phyloP scores from a whole-genome alignment of 2,797 vertebrate genomes.

The Apogon hyalosoma region DNA sequence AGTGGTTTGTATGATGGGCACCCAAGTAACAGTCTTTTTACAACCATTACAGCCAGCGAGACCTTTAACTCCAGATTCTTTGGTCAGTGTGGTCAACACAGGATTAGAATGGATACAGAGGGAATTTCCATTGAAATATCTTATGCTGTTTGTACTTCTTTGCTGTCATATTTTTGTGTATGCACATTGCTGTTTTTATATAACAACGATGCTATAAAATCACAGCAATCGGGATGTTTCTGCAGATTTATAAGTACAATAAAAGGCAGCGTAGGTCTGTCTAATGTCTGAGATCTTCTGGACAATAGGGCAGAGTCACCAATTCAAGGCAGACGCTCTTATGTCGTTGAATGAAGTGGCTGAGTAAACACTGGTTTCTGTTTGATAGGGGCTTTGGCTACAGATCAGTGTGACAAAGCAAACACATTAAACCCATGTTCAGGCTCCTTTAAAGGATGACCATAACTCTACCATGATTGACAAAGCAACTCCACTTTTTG shows the following conservation, averaged over 20 bases:
- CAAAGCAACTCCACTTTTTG: background rate
- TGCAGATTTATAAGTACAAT: background rate
- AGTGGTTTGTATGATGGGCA: slow-evolving; percentile 49
- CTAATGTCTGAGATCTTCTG: slow-evolving; percentile 12
- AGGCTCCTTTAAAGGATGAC: slow-evolving; percentile 18
- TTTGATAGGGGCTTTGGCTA: slow-evolving; percentile 62
- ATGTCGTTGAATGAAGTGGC: slow-evolving; percentile 65
- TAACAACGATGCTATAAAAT: slow-evolving; percentile 8
- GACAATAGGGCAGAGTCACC: slow-evolving; percentile 30
- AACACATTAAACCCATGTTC: slow-evolving; percentile 61
- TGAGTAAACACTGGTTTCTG: slow-evolving; percentile 70
- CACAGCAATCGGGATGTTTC: background rate
- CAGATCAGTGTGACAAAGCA: slow-evolving; percentile 77
- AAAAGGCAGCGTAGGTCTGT: slow-evolving; percentile 3
- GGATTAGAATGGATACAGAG: slow-evolving; percentile 61
- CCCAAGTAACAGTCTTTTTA: slow-evolving; percentile 66
- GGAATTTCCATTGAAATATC: slow-evolving; percentile 62
- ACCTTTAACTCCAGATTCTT: slow-evolving; percentile 76
- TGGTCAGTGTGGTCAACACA: slow-evolving; percentile 68
- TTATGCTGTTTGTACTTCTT: slow-evolving; percentile 37
- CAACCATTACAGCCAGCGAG: slow-evolving; percentile 63
- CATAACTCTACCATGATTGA: background rate
- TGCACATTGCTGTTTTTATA: slow-evolving; percentile 2
- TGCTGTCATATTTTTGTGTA: slow-evolving; percentile 5
- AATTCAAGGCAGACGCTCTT: slow-evolving; percentile 35